These are phyloP conservation scores for Bombus terrestris DNA, from an alignment of 1,140 invertebrate species.

Conservation along the genomic window DNA sequence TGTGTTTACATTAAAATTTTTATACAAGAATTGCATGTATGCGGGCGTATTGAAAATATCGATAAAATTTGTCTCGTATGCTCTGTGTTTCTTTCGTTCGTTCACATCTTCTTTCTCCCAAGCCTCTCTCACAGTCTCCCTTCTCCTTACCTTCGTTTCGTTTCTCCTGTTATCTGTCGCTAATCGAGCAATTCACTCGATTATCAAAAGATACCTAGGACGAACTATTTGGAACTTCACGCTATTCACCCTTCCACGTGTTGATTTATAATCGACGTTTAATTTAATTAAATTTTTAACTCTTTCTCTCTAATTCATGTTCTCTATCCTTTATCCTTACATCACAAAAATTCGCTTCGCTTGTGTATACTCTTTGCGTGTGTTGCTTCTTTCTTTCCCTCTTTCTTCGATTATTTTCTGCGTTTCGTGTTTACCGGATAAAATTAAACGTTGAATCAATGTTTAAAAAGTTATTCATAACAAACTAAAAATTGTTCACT, in stretches of 20 bases:
- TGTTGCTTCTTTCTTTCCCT: neutral
- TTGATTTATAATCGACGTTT: neutral
- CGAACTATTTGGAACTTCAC: neutral
- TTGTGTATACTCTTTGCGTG: constrained; percentile 44
- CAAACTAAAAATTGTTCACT: no score
- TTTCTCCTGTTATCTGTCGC: neutral
- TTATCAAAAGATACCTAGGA: constrained; percentile 5
- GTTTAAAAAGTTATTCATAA: neutral
- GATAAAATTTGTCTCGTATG: constrained; percentile 68
- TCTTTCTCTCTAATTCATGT: constrained; percentile 3
- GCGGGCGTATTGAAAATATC: constrained; percentile 77
- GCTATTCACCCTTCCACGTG: constrained; percentile 37
- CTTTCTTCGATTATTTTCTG: no score
- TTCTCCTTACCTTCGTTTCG: neutral
- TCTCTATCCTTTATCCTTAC: no score
- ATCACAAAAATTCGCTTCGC: neutral
- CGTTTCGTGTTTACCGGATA: neutral
- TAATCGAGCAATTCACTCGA: constrained; percentile 39
- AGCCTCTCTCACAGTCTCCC: neutral
- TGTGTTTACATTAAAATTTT: constrained; percentile 74
- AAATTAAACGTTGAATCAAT: neutral
- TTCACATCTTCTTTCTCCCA: constrained; percentile 20
- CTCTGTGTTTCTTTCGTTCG: constrained; percentile 43
- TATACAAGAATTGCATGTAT: constrained; percentile 72
- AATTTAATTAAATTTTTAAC: constrained; percentile 57